Percentiles rank a stretch among this genome's conserved stretches.
Evolutionary conservation across 2,888 invertebrate species (phyloP).

Genomic region (Aspidiotus destructor): DNA sequence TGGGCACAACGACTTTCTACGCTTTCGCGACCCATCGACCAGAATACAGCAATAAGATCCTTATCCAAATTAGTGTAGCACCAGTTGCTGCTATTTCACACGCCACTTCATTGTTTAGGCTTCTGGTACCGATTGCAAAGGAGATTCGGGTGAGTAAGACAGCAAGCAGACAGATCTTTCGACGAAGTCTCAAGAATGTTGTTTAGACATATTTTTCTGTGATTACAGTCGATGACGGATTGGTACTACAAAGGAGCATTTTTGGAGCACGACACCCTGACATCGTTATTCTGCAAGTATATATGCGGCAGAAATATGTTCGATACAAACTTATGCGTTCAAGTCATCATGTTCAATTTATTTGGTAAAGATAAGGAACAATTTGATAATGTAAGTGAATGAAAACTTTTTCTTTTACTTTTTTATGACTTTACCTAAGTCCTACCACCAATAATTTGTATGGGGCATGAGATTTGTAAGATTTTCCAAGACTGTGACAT

Average conservation of each 20-base stretch:
- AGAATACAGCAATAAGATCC: conserved; percentile 57
- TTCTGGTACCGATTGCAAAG: conserved; percentile 56
- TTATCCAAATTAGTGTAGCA: conserved; percentile 48
- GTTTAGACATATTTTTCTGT: not conserved
- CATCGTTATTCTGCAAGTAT: conserved; percentile 54
- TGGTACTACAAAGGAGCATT: conserved; percentile 62
- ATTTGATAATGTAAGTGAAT: conserved; percentile 50
- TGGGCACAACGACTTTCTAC: conserved; percentile 72
- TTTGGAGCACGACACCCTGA: conserved; percentile 55
- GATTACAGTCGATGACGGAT: conserved; percentile 41
- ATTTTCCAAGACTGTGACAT: too few species aligned
- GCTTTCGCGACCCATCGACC: conserved; percentile 59
- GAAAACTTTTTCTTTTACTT: too few species aligned
- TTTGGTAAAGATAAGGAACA: conserved; percentile 61
- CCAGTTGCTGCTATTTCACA: conserved; percentile 61
- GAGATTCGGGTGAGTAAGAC: conserved; percentile 48
- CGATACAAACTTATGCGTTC: conserved; percentile 57
- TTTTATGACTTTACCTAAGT: too few species aligned
- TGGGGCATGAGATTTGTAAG: too few species aligned
- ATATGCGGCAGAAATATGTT: conserved; percentile 30
- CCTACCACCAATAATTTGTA: too few species aligned
- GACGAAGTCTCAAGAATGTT: too few species aligned
- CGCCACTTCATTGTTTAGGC: conserved; percentile 54
- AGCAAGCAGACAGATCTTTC: too few species aligned
- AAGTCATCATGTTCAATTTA: conserved; percentile 58